Evolutionary conservation across 2,888 invertebrate species (phyloP).

Genomic region (Lymantria monacha): DNA sequence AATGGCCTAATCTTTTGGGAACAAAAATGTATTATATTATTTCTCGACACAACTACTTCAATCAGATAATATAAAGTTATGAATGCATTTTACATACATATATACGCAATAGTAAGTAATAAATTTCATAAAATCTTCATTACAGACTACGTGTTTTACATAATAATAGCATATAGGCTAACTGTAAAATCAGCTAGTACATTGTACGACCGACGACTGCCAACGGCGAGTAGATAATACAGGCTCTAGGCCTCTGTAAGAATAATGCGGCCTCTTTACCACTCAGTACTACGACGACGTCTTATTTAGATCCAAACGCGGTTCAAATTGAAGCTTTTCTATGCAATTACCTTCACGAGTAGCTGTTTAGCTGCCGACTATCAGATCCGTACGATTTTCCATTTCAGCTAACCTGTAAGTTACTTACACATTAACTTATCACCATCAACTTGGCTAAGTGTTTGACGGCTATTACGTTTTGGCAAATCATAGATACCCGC

Average conservation of each 20-base stretch:
- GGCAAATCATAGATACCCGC: conserved; percentile 21
- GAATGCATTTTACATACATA: too few relatives aligned
- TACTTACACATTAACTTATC: conserved; percentile 45
- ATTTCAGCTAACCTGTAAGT: conserved; percentile 43
- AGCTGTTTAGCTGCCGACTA: conserved; percentile 66
- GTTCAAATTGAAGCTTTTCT: conserved; percentile 76
- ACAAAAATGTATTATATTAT: too few relatives aligned
- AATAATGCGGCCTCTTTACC: conserved; percentile 76
- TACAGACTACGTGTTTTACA: conserved; percentile 27
- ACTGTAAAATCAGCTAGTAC: conserved; percentile 21
- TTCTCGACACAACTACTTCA: too few relatives aligned
- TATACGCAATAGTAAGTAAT: too few relatives aligned
- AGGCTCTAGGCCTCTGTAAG: conserved; percentile 69
- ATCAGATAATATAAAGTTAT: too few relatives aligned
- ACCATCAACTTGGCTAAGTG: conserved; percentile 25
- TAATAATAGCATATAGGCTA: not conserved
- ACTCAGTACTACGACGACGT: conserved; percentile 70
- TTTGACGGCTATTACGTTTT: conserved; percentile 15
- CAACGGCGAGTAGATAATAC: conserved; percentile 66
- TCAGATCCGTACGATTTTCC: conserved; percentile 58
- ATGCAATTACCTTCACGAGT: conserved; percentile 66
- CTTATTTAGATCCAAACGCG: conserved; percentile 76
- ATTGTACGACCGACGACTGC: conserved; percentile 49
- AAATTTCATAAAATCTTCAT: conserved; percentile 9
- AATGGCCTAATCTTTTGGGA: too few relatives aligned